These are phyloP conservation scores for Buceros bicornis DNA, from an alignment of 2,797 vertebrate species.

Conservation along the genomic window DNA sequence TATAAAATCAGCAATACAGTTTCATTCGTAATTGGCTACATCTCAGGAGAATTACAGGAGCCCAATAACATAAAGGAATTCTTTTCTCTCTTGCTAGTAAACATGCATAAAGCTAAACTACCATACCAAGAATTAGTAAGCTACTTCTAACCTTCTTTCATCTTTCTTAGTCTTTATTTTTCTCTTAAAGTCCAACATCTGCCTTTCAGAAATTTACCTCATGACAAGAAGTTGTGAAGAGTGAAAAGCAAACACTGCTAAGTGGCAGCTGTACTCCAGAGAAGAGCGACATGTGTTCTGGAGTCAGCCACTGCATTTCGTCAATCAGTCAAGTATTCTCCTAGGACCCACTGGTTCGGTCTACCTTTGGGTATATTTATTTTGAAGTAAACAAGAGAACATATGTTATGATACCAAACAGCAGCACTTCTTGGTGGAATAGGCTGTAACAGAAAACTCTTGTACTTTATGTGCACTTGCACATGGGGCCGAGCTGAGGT, in stretches of 20 bases:
- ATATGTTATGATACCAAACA: neutral
- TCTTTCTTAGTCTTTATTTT: neutral
- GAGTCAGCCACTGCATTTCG: neutral
- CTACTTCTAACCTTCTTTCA: neutral
- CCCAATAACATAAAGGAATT: neutral
- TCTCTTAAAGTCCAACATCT: neutral
- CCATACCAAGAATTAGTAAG: neutral
- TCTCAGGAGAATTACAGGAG: constrained; percentile 39
- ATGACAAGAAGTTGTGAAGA: neutral
- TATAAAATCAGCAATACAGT: neutral
- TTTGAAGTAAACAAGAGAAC: constrained; percentile 40
- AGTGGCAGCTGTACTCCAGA: constrained; percentile 38
- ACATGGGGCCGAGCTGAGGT: neutral
- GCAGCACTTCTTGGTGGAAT: neutral
- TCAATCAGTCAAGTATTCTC: neutral
- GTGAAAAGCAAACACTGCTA: neutral
- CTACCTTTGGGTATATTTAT: neutral
- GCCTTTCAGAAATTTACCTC: neutral
- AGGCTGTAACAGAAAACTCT: neutral
- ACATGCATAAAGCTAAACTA: neutral
- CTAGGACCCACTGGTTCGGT: neutral
- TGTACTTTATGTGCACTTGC: neutral
- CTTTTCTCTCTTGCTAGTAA: neutral
- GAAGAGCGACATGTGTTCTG: neutral
- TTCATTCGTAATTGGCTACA: neutral